Evolutionary conservation across 2,888 invertebrate genomes (phyloP).

Genomic region (Toxonevra muliebris): DNA sequence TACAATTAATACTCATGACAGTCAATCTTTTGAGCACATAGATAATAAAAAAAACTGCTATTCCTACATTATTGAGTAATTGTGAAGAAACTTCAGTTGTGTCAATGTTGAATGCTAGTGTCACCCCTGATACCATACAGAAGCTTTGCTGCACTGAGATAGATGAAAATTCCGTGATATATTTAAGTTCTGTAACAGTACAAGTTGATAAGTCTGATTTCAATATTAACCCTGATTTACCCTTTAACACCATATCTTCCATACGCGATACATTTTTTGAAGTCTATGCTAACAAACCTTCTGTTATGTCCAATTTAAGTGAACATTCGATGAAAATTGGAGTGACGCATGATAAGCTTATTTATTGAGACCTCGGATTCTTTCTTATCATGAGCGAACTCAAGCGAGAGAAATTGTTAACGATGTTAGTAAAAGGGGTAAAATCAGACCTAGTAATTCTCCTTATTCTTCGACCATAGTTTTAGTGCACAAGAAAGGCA

Average conservation of each 20-base stretch:
- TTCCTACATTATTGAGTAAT: too few species aligned
- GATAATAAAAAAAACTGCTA: too few species aligned
- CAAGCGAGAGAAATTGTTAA: constrained; percentile 31
- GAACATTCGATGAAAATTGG: constrained; percentile 34
- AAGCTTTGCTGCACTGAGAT: background rate
- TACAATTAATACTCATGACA: too few species aligned
- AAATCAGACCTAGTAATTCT: constrained; percentile 33
- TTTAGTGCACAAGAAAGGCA: constrained; percentile 32
- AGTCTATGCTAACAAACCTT: background rate
- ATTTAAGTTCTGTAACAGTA: background rate
- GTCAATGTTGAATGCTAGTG: background rate
- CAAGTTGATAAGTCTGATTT: background rate
- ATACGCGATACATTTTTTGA: background rate
- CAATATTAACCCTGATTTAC: constrained; percentile 9
- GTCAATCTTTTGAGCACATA: too few species aligned
- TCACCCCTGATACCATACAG: background rate
- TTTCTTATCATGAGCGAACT: constrained; percentile 31
- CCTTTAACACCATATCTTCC: background rate
- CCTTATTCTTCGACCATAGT: constrained; percentile 31
- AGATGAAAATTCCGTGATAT: background rate
- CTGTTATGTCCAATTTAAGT: constrained; percentile 19
- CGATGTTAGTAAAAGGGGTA: constrained; percentile 23
- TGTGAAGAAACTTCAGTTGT: background rate
- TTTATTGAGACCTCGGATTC: constrained; percentile 32
- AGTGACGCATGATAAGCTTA: constrained; percentile 28